Evolutionary conservation across 1,140 invertebrate genomes (phyloP), one percentile per base, ranked within the genome.

Genomic region (Megalopta genalis): DNA sequence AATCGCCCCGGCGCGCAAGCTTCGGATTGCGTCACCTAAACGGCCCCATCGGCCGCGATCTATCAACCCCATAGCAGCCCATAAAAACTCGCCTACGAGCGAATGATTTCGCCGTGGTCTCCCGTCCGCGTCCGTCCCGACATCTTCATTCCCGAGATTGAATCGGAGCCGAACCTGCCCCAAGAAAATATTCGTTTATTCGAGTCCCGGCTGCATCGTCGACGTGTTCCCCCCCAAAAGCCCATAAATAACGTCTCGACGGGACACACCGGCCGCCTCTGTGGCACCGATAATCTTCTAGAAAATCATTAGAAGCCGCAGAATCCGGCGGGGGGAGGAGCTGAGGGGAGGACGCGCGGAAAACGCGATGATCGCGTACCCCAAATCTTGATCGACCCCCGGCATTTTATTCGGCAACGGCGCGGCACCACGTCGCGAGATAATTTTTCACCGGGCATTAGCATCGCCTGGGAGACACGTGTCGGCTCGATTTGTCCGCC

Each of bases 381-480:
- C 49, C 67, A 5, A 9, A 0, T 10, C 18, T 27, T 16, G 12
- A 57, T 25, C 42, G 6, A 59, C 14, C 63, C 75, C 75, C 39
- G 62, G 68, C 23, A 69, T 81, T 86, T 86, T 85, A 85, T 85
- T 65, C 59, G 67, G 21, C 52, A 42, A 64, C 14, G 12, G 39
- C 59, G 21, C 23, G 27, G 39, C n/a, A 39, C 65, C n/a, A 39
- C 27, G 67, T 65, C 71, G 80, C 77, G 84, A 77, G 86, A 86
- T 83, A 82, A 86, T 86, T 86, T 86, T 86, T 86, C 81, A 86
- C 52, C 57, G 71, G 16, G 68, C 69, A 81, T 86, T 85, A 86
- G 52, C 54, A 71, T 70, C 65, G 32, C 14, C 12, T 4, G 21
- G 49, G 42, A 27, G 85, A 74, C 85, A 86, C 85, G 85, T 86